Conservation (phyloP, 2,113 vertebrate genomes). For the Tragelaphus scriptus region DNA sequence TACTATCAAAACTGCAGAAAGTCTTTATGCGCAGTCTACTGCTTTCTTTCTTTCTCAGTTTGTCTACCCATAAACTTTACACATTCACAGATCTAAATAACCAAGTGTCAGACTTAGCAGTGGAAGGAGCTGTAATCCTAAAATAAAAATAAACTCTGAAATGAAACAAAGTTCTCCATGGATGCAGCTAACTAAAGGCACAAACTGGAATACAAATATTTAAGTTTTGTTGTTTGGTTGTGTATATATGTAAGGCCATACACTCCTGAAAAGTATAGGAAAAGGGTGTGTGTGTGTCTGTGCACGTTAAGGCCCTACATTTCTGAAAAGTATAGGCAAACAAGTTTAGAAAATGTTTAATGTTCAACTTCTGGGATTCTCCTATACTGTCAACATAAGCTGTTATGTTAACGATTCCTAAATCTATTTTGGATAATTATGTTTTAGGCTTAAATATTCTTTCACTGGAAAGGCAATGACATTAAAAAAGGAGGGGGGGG, state of each 20-base stretch:
- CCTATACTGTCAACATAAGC: background rate
- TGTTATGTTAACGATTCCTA: background rate
- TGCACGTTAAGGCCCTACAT: background rate
- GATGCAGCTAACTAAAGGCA: background rate
- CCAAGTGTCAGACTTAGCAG: background rate
- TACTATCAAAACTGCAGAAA: background rate
- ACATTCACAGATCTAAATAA: slow-evolving; percentile 4
- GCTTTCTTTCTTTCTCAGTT: background rate
- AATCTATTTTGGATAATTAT: background rate
- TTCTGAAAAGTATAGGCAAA: background rate
- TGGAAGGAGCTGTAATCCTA: background rate
- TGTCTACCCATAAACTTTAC: background rate
- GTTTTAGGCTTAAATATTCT: background rate
- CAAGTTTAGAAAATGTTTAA: background rate
- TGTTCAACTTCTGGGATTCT: background rate
- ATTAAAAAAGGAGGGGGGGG: background rate
- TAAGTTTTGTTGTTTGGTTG: background rate
- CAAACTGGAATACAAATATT: background rate
- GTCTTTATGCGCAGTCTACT: background rate
- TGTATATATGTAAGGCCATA: background rate
- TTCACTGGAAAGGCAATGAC: background rate
- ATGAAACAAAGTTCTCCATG: background rate
- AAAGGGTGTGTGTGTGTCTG: background rate
- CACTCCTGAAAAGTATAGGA: background rate
- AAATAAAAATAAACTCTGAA: background rate